Base-by-base conservation (phyloP, 2,113 vertebrate genomes). In the Gasterosteus aculeatus region DNA sequence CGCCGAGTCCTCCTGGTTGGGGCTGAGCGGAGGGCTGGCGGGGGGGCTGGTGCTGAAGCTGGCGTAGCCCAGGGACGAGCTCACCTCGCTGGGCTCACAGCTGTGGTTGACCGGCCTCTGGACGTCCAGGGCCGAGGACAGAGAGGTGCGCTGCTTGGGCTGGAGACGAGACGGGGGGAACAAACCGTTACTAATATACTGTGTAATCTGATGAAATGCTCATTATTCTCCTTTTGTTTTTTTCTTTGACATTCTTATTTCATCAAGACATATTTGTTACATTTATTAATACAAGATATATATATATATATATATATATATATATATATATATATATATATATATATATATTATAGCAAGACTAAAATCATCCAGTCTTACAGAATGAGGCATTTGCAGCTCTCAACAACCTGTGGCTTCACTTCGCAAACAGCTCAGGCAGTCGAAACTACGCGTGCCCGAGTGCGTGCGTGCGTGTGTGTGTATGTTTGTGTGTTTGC, bases 101-200 rank as follows among this genome's bases (percentile, higher is more conserved):
- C 94, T 95, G 85, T 97, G 96, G 91, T 96, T 98, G 78, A 91
- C 87, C 0, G 95, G 92, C 90, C 95, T 95, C 75, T 97, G 97
- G 87, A 95, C 96, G 77, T 99, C 97, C 94, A 97, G 89, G 75
- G 96, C 95, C 10, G 97, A 98, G n/a, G 97, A 96, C 91, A 98
- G 94, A 41, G 97, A 98, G 46, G 96, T 97, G 18, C 97, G 95
- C 85, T 99, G 97, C 82, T 99, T 99, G 31, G 97, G 97, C 97
- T 98, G 87, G 49, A 92, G 84, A 14, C 7, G 16, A 90, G 84
- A 92, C 12, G 49, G 58, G 42, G 60, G 46, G 42, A 62, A 38
- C 5, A 53, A 10, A 26, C 22, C 22, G 22, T 26, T 26, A 26
- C 22, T 26, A 26, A 26, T 26, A 26, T 26, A 26, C 22, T 26